These are phyloP conservation scores for Porites rus DNA, from an alignment of 92 coral and sea anemone genomes.

Conservation along the genomic window DNA sequence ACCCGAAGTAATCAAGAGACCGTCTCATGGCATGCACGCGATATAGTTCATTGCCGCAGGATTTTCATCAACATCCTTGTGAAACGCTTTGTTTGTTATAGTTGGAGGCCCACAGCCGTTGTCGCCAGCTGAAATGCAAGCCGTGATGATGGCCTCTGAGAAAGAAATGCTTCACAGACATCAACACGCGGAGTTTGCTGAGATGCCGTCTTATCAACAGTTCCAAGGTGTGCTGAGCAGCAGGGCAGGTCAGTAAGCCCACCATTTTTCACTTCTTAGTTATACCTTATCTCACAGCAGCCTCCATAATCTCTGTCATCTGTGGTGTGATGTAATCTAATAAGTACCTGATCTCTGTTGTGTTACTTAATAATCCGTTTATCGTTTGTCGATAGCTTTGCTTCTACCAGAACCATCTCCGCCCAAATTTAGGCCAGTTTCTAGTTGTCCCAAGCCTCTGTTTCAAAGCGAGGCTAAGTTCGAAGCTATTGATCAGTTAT, in stretches of 20 bases:
- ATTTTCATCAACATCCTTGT: neutral
- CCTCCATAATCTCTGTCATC: no score
- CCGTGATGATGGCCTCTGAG: constrained; percentile 96
- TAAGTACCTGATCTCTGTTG: no score
- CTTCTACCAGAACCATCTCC: no score
- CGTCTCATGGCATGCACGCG: no score
- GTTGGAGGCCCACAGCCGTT: constrained; percentile 75
- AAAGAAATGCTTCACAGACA: constrained; percentile 63
- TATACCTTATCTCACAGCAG: neutral
- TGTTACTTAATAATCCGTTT: no score
- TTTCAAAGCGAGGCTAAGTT: no score
- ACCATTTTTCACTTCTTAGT: neutral
- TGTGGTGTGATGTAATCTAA: no score
- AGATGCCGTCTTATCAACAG: constrained; percentile 48
- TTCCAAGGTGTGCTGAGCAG: constrained; percentile 68
- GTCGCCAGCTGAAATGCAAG: constrained; percentile 93
- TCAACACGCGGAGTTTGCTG: constrained; percentile 52
- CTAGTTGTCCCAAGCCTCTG: no score
- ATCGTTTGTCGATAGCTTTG: no score
- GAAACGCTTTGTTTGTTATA: neutral
- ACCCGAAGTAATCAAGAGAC: no score
- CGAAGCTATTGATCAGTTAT: no score
- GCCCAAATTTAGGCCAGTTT: no score
- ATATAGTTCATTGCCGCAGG: neutral
- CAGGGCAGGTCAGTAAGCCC: constrained; percentile 70